A percentile compares a stretch with the other conserved stretches of the same genome.
Evolutionary conservation across 2,113 vertebrate genomes (phyloP).

Genomic region (Notothenia coriiceps): DNA sequence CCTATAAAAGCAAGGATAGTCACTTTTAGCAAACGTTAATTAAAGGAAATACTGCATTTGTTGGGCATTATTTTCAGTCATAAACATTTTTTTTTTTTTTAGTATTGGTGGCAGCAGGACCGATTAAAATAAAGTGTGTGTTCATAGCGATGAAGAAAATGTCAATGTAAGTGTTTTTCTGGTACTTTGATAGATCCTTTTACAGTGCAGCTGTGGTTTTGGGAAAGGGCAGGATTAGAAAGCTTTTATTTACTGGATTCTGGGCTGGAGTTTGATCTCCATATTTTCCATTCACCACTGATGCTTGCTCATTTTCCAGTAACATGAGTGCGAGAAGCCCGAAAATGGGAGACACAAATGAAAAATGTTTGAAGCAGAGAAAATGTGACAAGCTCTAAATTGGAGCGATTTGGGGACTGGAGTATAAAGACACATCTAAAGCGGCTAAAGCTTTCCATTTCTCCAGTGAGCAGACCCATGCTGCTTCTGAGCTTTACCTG

Average conservation of each 20-base stretch:
- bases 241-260: constrained; percentile 51
- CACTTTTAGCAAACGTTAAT: background rate
- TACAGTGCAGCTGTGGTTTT: constrained; percentile 12
- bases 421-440: constrained; percentile 52
- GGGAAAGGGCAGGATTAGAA: constrained; percentile 11
- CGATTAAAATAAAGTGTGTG: background rate
- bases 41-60: background rate
- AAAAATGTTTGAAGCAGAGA: constrained; percentile 52
- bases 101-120: background rate
- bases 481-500: constrained; percentile 34
- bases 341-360: constrained; percentile 48
- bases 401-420: constrained; percentile 52
- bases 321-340: constrained; percentile 21
- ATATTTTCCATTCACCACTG: constrained; percentile 35
- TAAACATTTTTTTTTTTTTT: background rate
- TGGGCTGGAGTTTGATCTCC: constrained; percentile 33
- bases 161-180: background rate
- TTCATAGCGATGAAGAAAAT: background rate
- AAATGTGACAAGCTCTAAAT: constrained; percentile 68
- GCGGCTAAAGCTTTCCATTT: constrained; percentile 57
- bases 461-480: constrained; percentile 30
- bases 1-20: no score
- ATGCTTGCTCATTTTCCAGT: constrained; percentile 12
- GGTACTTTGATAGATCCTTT: background rate
- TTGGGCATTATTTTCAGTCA: background rate